Conservation (phyloP, 2,113 vertebrate species). For the Conger conger region DNA sequence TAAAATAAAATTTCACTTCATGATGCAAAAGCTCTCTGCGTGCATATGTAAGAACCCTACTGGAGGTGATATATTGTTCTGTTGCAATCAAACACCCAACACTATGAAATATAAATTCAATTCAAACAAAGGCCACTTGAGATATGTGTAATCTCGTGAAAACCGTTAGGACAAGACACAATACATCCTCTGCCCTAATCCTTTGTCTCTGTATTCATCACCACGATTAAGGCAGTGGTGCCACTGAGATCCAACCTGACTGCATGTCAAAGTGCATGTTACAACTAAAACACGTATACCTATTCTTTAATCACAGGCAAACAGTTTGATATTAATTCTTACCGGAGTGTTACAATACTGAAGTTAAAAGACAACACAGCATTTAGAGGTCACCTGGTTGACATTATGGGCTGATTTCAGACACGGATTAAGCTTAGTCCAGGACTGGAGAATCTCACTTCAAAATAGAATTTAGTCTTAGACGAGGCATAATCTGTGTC, state of each 20-base stretch:
- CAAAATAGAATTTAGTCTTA: too few relatives aligned
- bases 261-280: not conserved
- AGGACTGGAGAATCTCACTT: too few relatives aligned
- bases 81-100: conserved; percentile 41
- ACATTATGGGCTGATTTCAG: too few relatives aligned
- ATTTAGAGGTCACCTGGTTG: not conserved
- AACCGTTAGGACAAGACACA: not conserved
- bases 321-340: too few relatives aligned
- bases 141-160: conserved; percentile 34
- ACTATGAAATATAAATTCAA: conserved; percentile 48
- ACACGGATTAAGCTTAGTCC: too few relatives aligned
- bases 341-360: not conserved
- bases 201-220: not conserved
- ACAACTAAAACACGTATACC: not conserved
- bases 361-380: not conserved
- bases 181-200: not conserved
- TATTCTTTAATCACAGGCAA: not conserved
- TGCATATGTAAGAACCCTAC: conserved; percentile 26
- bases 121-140: conserved; percentile 44
- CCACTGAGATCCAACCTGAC: not conserved
- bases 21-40: conserved; percentile 40
- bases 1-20: conserved; percentile 40
- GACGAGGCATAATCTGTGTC: too few relatives aligned
- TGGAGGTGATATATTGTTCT: conserved; percentile 44
- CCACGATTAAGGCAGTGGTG: not conserved